Evolutionary conservation across 2,797 vertebrate species (phyloP).

Genomic region (Xerus rutilus): DNA sequence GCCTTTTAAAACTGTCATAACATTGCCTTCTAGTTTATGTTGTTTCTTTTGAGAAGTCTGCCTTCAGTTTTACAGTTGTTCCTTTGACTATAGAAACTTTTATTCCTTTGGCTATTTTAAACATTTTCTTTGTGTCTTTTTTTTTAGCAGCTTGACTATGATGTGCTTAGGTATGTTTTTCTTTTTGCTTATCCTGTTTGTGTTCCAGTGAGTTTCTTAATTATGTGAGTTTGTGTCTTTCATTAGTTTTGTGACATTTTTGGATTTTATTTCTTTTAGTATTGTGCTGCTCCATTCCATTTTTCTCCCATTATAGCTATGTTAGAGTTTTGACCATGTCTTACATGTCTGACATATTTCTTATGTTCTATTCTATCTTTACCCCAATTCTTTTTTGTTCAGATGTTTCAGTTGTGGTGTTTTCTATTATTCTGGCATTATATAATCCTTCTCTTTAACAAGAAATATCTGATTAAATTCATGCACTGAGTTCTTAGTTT

Average conservation of each 20-base stretch:
- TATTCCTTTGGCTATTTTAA: background rate
- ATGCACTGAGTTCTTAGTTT: background rate
- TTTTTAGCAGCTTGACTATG: background rate
- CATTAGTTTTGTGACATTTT: conserved; percentile 29
- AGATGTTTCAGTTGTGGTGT: background rate
- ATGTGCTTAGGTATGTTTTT: background rate
- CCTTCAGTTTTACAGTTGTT: conserved; percentile 11
- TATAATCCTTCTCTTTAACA: background rate
- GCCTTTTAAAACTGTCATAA: background rate
- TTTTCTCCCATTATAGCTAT: background rate
- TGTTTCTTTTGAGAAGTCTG: background rate
- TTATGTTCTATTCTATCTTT: background rate
- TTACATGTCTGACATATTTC: background rate
- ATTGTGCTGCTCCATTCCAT: background rate
- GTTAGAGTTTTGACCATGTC: background rate
- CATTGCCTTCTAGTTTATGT: background rate
- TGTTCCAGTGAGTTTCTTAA: background rate
- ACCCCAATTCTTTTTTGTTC: background rate
- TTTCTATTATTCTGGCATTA: background rate
- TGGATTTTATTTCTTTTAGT: conserved; percentile 17
- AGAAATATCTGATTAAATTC: background rate
- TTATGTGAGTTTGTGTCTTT: conserved; percentile 11
- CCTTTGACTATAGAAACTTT: background rate
- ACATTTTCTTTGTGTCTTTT: background rate
- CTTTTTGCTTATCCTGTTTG: background rate